Base-by-base conservation (phyloP, 2,113 vertebrate genomes). In the Bucco capensis region DNA sequence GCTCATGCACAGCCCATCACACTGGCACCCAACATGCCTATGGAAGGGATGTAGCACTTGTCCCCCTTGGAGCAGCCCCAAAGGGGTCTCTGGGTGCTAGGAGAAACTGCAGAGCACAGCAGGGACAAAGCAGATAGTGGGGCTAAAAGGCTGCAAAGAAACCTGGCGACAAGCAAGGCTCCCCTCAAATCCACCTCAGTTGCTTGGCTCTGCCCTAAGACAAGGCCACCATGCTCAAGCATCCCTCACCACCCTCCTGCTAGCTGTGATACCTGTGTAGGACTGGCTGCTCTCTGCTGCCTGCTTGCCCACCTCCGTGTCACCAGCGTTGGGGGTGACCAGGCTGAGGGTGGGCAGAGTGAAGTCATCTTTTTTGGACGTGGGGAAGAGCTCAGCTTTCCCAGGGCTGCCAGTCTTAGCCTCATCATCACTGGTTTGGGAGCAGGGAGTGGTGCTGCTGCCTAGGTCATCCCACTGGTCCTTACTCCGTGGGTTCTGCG, bases 401-500 rank as follows among this genome's bases (percentile, higher is more conserved):
- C 56, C 94, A 54, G 95, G 94, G 31, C 95, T 97, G 60, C 94
- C 50, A 1, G 90, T 93, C 84, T 98, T 98, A 91, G 97, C 72
- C 40, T 98, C 98, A 2, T 98, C 98, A 1, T 99, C 97, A 4
- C 98, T 98, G 50, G 96, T 97, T 91, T 98, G 97, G 21, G 98
- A 99, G 89, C 97, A 98, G 40, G 97, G 96, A 11, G 98, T 98
- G 40, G 92, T 96, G n/a, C 97, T 98, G 96, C 98, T 98, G 90
- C 97, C 98, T 87, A 97, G 71, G 4, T 97, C 97, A 0, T 98
- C 97, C 98, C 98, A 98, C 19, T 92, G 97, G 15, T 97, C 94
- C 56, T 91, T 97, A 30, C 90, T 83, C 44, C 83, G 90, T 0
- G 95, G 89, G 47, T 96, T 88, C 58, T 75, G 97, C 18, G 97